Base-by-base conservation (phyloP, 2,888 invertebrate species). In the Mycalesis mineus region DNA sequence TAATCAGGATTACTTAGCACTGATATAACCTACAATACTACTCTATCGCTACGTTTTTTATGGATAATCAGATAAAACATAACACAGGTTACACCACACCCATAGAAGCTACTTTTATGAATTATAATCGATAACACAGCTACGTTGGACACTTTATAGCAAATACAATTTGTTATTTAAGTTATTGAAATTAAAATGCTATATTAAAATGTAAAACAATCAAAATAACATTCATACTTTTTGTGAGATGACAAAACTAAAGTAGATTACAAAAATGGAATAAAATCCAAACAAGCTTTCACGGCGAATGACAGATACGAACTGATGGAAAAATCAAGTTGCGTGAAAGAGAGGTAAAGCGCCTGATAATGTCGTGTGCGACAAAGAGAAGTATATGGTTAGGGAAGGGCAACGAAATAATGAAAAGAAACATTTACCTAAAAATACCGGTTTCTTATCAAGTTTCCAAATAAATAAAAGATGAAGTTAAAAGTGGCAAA, bases 221-320 rank as follows among this genome's bases (percentile, higher is more conserved):
- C 0, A 4, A 6, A 39, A 14, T 39, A 13, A 7, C n/a, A 29
- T 31, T 22, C 59, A 45, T 59, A 62, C 59, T 31, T 62, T 48
- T 55, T 51, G 41, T 7, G 13, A 28, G 4, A 14, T 36, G 8
- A 28, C 4, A 8, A 39, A 15, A 7, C n/a, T 28, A 44, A 47
- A 29, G 8, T 47, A 47, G 33, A 31, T 49, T 58, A 5, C 22
- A 40, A 55, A 45, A 40, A 17, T 52, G 57, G 63, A 64, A 57
- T 65, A 60, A 58, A 55, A 63, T 63, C 63, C 31, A 58, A 62
- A 65, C 65, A 70, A 80, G 70, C 80, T 70, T 71, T 70, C 73
- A 69, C 73, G 68, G 55, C 68, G 67, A 79, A 73, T 77, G 85
- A 77, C 83, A 85, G 78, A 73, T 78, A 74, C 62, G 73, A 76